phyloP scores from a whole-genome alignment of 2,113 vertebrate species.

The Prinia subflava region DNA sequence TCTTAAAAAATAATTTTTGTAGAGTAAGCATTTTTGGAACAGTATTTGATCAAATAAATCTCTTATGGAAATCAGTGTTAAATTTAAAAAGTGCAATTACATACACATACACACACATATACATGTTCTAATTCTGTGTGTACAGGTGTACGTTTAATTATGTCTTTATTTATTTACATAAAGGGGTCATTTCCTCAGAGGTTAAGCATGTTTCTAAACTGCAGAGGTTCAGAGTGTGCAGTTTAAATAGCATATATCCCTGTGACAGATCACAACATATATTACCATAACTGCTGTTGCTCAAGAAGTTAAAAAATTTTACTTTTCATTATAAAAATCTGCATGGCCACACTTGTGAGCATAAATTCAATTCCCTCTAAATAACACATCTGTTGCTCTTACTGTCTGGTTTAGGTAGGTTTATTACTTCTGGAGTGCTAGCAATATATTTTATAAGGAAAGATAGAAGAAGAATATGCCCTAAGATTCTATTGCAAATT shows the following conservation, averaged over 20 bases:
- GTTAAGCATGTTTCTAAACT: background rate
- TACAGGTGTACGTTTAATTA: background rate
- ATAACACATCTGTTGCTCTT: background rate
- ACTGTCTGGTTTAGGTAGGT: background rate
- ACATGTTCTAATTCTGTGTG: background rate
- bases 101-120: background rate
- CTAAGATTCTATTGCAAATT: background rate
- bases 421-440: background rate
- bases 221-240: background rate
- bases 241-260: background rate
- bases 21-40: background rate
- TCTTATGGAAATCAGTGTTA: background rate
- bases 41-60: background rate
- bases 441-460: background rate
- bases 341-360: background rate
- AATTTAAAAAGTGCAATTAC: background rate
- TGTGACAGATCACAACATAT: background rate
- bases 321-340: background rate
- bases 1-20: background rate
- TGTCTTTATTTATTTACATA: background rate
- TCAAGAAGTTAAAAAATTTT: background rate
- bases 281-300: background rate
- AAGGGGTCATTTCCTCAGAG: background rate
- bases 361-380: background rate
- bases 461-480: background rate